Evolutionary conservation across 2,113 vertebrate species (phyloP), one percentile per base, ranked within the genome.

Genomic region (Polypterus senegalus): DNA sequence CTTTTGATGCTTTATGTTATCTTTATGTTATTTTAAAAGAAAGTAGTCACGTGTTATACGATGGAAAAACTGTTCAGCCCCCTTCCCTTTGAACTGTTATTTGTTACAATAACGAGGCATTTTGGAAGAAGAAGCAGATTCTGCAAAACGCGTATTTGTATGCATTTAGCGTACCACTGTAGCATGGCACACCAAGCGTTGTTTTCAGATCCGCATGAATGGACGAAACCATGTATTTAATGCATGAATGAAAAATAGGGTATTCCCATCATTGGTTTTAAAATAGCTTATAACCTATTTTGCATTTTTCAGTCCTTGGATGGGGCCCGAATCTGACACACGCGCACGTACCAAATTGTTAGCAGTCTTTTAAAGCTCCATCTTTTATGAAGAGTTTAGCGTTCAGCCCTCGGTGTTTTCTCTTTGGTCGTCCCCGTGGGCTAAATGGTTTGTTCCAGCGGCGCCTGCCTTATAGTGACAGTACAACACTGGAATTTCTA

Each of bases 231-330:
- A 70, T 56, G 57, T 3, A 5, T 6, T 2, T 7, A 65, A 72
- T 69, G 57, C 48, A 62, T 71, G 73, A 70, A 74, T 67, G 67
- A 67, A 70, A 58, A 9, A 11, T 11, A 46, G 58, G 57, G 65
- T 53, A 64, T 7, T 11, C n/a, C 46, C 11, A 43, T 49, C 49
- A 46, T 11, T 59, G 8, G 43, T 58, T 3, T 48, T 10, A 2
- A 9, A 54, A 6, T 8, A 4, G 10, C 11, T 8, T 49, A 5
- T 6, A 6, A 43, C 48, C 8, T 44, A 5, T 45, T 52, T 4
- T 52, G 7, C 5, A 44, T 3, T 46, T 54, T 8, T n/a, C 9
- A 54, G 52, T 27, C 6, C 7, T n/a, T 5, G 8, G 43, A 7
- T 61, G 49, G 48, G 59, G 47, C 10, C 51, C 4, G 9, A 46